Evolutionary conservation across 2,113 vertebrate genomes (phyloP).

Genomic region (Sylvietta virens): DNA sequence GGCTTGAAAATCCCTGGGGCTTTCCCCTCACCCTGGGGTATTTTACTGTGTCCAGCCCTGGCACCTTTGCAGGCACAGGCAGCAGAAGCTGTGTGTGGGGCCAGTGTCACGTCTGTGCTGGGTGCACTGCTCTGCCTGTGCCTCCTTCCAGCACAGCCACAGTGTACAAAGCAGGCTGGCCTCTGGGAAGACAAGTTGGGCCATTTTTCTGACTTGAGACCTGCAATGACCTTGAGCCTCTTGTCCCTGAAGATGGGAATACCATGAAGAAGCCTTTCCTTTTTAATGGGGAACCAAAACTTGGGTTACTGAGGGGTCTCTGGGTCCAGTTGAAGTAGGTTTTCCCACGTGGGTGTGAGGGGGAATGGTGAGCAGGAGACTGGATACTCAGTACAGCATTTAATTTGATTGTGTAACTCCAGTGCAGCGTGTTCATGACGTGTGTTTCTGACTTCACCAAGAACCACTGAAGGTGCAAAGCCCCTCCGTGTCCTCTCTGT

Average conservation of each 20-base stretch:
- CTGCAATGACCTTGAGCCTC: not conserved
- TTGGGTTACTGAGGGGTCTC: not conserved
- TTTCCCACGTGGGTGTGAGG: not conserved
- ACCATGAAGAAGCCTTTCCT: not conserved
- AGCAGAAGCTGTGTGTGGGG: not conserved
- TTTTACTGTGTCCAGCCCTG: not conserved
- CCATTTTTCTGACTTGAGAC: not conserved
- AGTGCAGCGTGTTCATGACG: not conserved
- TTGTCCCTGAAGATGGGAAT: not conserved
- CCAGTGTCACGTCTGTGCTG: not conserved
- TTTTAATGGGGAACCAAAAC: not conserved
- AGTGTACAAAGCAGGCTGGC: fast-evolving
- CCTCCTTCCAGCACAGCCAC: not conserved
- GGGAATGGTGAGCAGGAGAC: not conserved
- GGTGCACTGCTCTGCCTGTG: not conserved
- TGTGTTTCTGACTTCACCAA: not conserved
- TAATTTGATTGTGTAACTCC: not conserved
- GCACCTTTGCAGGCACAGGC: not conserved
- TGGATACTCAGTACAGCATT: not conserved
- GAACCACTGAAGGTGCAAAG: not conserved
- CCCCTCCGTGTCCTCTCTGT: not conserved
- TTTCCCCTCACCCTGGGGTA: not conserved
- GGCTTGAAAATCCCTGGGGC: not conserved
- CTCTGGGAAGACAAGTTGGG: not conserved
- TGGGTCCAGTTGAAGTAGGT: not conserved